phyloP scores from a whole-genome alignment of 2,113 vertebrate species.

The Oreochromis spilurus region DNA sequence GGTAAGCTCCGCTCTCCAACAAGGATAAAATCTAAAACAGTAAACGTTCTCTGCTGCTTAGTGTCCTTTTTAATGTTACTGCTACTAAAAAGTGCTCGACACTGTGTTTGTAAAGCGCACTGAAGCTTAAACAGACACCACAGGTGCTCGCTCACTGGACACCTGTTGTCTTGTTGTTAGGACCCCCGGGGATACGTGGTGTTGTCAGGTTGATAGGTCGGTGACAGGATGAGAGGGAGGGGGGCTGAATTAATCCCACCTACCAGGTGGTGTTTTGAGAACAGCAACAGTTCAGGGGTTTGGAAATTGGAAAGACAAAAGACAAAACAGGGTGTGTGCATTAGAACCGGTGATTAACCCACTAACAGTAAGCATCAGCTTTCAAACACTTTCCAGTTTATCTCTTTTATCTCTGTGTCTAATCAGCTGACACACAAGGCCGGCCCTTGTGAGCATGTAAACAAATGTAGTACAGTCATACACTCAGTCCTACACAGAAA shows the following conservation, averaged over 20 bases:
- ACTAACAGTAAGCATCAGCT: not conserved
- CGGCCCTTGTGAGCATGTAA: not conserved
- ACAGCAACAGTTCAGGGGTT: not conserved
- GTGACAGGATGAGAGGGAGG: not conserved
- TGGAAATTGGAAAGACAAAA: not conserved
- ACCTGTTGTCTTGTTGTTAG: conserved; percentile 51
- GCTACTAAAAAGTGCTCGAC: not conserved
- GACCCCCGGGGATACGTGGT: conserved; percentile 34
- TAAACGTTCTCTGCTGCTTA: not conserved
- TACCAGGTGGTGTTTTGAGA: conserved; percentile 40
- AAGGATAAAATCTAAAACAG: not conserved
- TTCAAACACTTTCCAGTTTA: conserved; percentile 5
- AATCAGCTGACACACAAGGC: conserved; percentile 34
- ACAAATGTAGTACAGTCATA: not conserved
- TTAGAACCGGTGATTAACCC: not conserved
- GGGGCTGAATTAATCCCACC: not conserved
- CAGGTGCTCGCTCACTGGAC: conserved; percentile 38
- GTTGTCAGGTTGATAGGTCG: not conserved
- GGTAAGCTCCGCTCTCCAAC: not conserved
- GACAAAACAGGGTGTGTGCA: not conserved
- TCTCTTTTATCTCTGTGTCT: conserved; percentile 8
- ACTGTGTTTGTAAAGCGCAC: not conserved
- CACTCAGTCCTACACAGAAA: not conserved
- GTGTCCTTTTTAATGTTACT: not conserved
- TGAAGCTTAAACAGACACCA: not conserved